Conservation (phyloP, 1,140 invertebrate genomes). For the Temnothorax nylanderi region DNA sequence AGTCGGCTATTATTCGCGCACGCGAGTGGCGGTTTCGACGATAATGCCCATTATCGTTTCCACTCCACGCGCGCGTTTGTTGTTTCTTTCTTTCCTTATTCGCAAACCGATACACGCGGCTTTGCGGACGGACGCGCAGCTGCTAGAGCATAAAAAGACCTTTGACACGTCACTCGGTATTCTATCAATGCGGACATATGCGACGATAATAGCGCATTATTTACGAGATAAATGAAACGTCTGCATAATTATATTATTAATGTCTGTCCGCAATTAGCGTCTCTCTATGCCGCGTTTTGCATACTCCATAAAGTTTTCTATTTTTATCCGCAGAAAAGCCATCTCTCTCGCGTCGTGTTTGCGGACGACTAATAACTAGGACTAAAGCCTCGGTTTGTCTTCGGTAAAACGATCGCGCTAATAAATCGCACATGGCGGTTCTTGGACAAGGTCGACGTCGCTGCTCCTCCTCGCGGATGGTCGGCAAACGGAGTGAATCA, state of each 20-base stretch:
- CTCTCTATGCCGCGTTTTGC: background rate
- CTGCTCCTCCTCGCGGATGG: constrained; percentile 29
- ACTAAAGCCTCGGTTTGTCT: background rate
- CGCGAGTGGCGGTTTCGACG: constrained; percentile 2
- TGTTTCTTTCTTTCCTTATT: background rate
- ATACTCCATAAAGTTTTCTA: background rate
- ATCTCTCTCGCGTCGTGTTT: background rate
- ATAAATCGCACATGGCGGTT: constrained; percentile 36
- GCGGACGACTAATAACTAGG: background rate
- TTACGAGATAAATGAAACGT: background rate
- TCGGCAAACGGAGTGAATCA: constrained; percentile 64
- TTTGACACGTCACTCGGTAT: constrained; percentile 18
- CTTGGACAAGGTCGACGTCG: constrained; percentile 47
- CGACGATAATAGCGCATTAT: background rate
- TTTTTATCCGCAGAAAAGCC: background rate
- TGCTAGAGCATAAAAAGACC: constrained; percentile 9
- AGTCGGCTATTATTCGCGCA: constrained; percentile 24
- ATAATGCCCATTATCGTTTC: constrained; percentile 35
- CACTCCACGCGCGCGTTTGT: background rate
- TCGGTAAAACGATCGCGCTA: constrained; percentile 3
- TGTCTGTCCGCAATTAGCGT: background rate
- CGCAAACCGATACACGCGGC: constrained; percentile 9
- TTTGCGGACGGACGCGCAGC: background rate
- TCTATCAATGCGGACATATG: constrained; percentile 14
- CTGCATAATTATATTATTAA: background rate